Percentiles rank a stretch among this genome's conserved stretches.
phyloP scores from a whole-genome alignment of 2,888 invertebrate genomes.

The Meloe dianella region DNA sequence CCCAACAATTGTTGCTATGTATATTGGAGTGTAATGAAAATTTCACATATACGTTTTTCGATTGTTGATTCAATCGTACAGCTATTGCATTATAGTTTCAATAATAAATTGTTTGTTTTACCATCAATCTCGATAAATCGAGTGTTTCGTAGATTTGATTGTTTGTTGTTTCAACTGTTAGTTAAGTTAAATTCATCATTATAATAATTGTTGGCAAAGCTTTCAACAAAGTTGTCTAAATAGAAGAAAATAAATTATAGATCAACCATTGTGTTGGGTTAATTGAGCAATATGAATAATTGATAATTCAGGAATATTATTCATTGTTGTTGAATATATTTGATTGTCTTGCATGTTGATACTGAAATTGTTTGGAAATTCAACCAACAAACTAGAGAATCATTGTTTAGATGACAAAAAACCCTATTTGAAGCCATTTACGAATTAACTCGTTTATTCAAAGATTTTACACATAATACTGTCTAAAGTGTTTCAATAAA shows the following conservation, averaged over 20 bases:
- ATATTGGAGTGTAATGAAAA: too few relatives aligned
- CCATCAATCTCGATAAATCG: too few relatives aligned
- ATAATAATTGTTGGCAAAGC: neutral
- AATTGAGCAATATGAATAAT: neutral
- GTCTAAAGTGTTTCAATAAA: neutral
- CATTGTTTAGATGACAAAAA: neutral
- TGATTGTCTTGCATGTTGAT: neutral
- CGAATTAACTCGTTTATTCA: neutral
- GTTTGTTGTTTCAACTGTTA: neutral
- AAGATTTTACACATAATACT: neutral
- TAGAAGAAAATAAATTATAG: neutral
- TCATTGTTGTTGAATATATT: neutral
- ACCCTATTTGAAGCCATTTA: neutral
- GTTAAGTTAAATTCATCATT: neutral
- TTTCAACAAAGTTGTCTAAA: neutral
- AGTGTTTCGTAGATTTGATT: too few relatives aligned
- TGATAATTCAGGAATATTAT: neutral
- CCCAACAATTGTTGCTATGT: too few relatives aligned
- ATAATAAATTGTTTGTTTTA: too few relatives aligned
- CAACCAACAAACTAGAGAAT: neutral
- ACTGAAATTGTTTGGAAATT: neutral
- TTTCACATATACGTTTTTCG: too few relatives aligned
- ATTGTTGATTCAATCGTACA: too few relatives aligned
- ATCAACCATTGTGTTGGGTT: neutral
- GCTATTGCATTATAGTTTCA: too few relatives aligned